phyloP scores from a whole-genome alignment of 1,140 invertebrate genomes.

The Odontomachus brunneus region DNA sequence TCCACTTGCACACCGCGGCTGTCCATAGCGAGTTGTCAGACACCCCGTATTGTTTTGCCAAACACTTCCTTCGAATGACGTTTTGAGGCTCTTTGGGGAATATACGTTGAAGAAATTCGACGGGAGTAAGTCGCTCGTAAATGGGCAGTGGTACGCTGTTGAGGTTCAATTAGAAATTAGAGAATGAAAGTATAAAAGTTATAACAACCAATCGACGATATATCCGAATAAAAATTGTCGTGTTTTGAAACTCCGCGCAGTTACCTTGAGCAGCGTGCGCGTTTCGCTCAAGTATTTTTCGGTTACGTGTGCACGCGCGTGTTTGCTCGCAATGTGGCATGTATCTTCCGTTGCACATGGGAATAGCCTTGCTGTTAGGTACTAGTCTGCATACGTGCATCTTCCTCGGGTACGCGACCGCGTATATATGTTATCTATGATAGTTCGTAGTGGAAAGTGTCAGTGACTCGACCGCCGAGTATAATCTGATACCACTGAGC shows the following conservation, averaged over 20 bases:
- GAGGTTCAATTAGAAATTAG: neutral
- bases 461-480: conserved; percentile 42
- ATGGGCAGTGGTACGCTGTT: too few relatives aligned
- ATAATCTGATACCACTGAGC: conserved; percentile 19
- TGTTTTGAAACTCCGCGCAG: conserved; percentile 4
- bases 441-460: conserved; percentile 50
- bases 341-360: conserved; percentile 36
- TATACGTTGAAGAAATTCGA: too few relatives aligned
- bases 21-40: too few relatives aligned
- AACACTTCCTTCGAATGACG: too few relatives aligned
- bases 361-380: conserved; percentile 52
- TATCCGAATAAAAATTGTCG: too few relatives aligned
- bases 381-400: conserved; percentile 41
- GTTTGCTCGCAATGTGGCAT: conserved; percentile 42
- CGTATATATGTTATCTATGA: conserved; percentile 52
- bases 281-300: conserved; percentile 45
- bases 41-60: too few relatives aligned
- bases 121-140: too few relatives aligned
- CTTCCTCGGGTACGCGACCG: conserved; percentile 22
- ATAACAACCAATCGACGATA: neutral
- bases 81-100: too few relatives aligned
- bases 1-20: too few relatives aligned
- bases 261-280: conserved; percentile 35
- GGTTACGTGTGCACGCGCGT: conserved; percentile 33
- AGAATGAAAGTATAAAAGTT: conserved; percentile 1